A percentile compares a stretch with the other conserved stretches of the same genome.
phyloP scores from a whole-genome alignment of 2,888 invertebrate species.

The Seira musarum region DNA sequence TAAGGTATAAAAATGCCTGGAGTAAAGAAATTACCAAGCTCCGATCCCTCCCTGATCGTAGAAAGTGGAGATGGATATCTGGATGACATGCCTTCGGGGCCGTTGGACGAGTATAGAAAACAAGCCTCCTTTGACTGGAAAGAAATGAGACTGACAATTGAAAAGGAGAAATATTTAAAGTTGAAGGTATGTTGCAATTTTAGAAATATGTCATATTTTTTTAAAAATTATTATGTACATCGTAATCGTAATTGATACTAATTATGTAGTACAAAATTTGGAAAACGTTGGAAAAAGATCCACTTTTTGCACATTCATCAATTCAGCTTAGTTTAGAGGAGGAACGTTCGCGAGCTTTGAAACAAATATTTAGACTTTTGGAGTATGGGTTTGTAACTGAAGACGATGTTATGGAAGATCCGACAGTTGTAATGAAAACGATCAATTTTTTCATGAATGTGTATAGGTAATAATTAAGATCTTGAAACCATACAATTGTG shows the following conservation, averaged over 20 bases:
- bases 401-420: conserved; percentile 65
- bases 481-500: too few species aligned
- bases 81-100: conserved; percentile 75
- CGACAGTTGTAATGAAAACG: conserved; percentile 56
- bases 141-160: conserved; percentile 83
- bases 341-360: conserved; percentile 76
- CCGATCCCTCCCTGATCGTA: background rate
- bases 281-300: conserved; percentile 77
- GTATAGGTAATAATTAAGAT: too few species aligned
- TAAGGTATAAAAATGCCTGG: conserved; percentile 50
- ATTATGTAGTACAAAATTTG: conserved; percentile 75
- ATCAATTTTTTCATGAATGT: too few species aligned
- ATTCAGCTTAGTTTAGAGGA: conserved; percentile 73
- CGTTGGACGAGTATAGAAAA: conserved; percentile 84
- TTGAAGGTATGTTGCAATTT: conserved; percentile 79
- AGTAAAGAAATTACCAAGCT: conserved; percentile 32
- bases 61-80: conserved; percentile 44
- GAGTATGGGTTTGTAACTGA: conserved; percentile 78
- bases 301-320: conserved; percentile 75
- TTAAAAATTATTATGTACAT: too few species aligned
- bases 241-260: too few species aligned
- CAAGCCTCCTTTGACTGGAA: conserved; percentile 91
- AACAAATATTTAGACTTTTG: conserved; percentile 79
- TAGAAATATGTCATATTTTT: conserved; percentile 19
- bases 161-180: conserved; percentile 82